Evolutionary conservation across 2,888 invertebrate genomes (phyloP).

Genomic region (Bellardia pandia): DNA sequence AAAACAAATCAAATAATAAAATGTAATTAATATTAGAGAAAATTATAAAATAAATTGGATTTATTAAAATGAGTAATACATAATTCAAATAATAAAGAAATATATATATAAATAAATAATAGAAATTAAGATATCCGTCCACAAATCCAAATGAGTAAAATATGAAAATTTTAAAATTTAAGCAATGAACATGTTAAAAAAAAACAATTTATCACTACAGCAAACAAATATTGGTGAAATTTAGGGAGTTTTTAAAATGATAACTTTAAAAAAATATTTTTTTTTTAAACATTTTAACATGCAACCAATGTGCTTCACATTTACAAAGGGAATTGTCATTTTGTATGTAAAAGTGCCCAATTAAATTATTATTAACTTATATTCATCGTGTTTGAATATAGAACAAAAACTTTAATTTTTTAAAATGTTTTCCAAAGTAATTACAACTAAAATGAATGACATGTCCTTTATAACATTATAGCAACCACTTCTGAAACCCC

Average conservation of each 20-base stretch:
- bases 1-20: slow-evolving; percentile 28
- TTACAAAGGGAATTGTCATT: too few species aligned
- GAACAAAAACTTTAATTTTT: too few species aligned
- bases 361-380: too few species aligned
- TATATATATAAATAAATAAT: background rate
- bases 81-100: slow-evolving; percentile 24
- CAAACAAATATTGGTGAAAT: slow-evolving; percentile 34
- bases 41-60: slow-evolving; percentile 16
- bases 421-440: too few species aligned
- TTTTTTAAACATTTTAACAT: too few species aligned
- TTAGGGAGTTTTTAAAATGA: background rate
- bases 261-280: too few species aligned
- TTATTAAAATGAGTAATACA: slow-evolving; percentile 15
- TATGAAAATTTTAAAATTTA: slow-evolving; percentile 45
- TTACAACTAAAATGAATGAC: too few species aligned
- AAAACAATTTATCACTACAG: background rate
- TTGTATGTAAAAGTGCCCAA: too few species aligned
- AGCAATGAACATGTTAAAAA: slow-evolving; percentile 23
- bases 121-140: slow-evolving; percentile 68
- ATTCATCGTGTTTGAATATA: too few species aligned
- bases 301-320: too few species aligned
- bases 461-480: too few species aligned
- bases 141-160: slow-evolving; percentile 66
- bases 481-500: too few species aligned
- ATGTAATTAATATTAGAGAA: background rate